Base-by-base conservation (phyloP, 2,113 vertebrate genomes). In the Reinhardtius hippoglossoides region DNA sequence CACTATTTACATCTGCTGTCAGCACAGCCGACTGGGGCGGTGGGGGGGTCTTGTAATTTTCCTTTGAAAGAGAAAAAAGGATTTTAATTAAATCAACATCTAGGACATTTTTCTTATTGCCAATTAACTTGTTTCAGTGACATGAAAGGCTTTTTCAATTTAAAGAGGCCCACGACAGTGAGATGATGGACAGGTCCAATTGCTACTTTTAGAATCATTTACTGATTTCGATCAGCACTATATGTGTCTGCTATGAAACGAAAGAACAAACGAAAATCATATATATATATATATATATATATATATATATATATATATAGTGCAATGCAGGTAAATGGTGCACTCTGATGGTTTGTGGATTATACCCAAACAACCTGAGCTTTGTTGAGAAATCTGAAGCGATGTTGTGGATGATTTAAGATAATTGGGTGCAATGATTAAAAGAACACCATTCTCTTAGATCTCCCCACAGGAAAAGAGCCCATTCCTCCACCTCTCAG, bases 31-130 rank as follows among this genome's bases (percentile, higher is more conserved):
- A 7, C 64, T 71, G 74, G 48, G 23, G 21, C 63, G n/a, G 21
- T 13, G 6, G 9, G 9, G 18, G 23, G 27, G 72, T 70, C 52
- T 72, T 13, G 1, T 64, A 55, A 70, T 81, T 76, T 83, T 67
- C 31, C 50, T 80, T 76, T 76, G 44, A 69, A 81, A 64, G 46
- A 27, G 55, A 48, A 82, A 85, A 83, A 75, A 78, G 18, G 31
- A 64, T 72, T 88, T 81, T 84, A 90, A 91, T 91, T 91, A 90
- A 91, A 89, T 86, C 85, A 88, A 85, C 88, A 85, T 86, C 75
- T 27, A 85, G 84, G 77, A 83, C 80, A 78, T 83, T 86, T 56
- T 89, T 78, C 67, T 72, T 88, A 86, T 88, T 89, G 73, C 71
- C 84, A 88, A 87, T 89, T 91, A 90, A 84, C 88, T 85, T 15